These are phyloP conservation scores for Bhutanitis thaidina DNA, from an alignment of 2,888 invertebrate species.

Conservation along the genomic window DNA sequence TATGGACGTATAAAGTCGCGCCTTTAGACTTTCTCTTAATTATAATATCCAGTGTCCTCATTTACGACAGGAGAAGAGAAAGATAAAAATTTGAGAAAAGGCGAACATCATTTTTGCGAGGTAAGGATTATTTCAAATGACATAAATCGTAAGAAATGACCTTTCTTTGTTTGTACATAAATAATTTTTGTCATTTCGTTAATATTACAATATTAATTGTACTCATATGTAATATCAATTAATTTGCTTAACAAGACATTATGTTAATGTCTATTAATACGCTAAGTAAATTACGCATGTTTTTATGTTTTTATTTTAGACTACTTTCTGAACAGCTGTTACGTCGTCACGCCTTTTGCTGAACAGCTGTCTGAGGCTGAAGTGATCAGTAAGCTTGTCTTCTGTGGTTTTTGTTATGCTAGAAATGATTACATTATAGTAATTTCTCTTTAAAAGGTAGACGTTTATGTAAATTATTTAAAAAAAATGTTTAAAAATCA, in stretches of 20 bases:
- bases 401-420: slow-evolving; percentile 22
- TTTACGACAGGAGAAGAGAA: slow-evolving; percentile 13
- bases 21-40: slow-evolving; percentile 37
- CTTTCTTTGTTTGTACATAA: slow-evolving; percentile 29
- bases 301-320: slow-evolving; percentile 27
- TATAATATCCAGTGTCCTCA: slow-evolving; percentile 21
- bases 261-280: background rate
- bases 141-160: slow-evolving; percentile 27
- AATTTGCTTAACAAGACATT: no score
- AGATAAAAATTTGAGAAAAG: slow-evolving; percentile 5
- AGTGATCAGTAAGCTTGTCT: slow-evolving; percentile 27
- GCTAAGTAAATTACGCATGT: slow-evolving; percentile 19
- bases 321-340: slow-evolving; percentile 73
- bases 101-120: slow-evolving; percentile 22
- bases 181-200: background rate
- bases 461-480: no score
- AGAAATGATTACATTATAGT: background rate
- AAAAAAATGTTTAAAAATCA: no score
- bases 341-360: slow-evolving; percentile 52
- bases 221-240: no score
- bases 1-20: slow-evolving; percentile 46
- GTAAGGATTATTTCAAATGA: slow-evolving; percentile 15
- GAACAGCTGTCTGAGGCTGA: slow-evolving; percentile 44
- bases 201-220: background rate
- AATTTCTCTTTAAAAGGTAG: no score